Percentiles rank a stretch among this genome's conserved stretches.
These are phyloP conservation scores for Diarsia brunnea DNA, from an alignment of 2,888 invertebrate species.

Conservation along the genomic window DNA sequence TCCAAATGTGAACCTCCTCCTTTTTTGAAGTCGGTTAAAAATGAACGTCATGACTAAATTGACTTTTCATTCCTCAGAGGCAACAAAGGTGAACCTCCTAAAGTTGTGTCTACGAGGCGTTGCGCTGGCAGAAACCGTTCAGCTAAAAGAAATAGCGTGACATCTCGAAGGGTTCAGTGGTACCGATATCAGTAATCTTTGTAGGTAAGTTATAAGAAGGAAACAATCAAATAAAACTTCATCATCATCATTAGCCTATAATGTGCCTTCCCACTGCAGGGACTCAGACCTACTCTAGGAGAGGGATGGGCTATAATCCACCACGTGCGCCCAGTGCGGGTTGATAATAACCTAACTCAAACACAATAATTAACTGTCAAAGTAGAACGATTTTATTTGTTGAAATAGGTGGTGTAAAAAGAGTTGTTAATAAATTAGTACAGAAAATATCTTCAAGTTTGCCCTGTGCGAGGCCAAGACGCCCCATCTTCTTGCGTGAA, in stretches of 20 bases:
- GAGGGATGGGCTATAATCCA: no score
- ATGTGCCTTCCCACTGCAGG: no score
- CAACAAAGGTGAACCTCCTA: conserved; percentile 92
- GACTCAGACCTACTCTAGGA: no score
- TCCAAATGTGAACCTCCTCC: no score
- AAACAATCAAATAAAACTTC: neutral
- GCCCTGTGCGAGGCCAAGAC: neutral
- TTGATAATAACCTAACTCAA: no score
- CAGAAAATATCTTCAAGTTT: neutral
- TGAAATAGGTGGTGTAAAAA: no score
- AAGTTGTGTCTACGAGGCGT: conserved; percentile 93
- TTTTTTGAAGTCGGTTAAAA: no score
- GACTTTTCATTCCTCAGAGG: conserved; percentile 85
- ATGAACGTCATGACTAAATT: neutral
- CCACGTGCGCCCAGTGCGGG: no score
- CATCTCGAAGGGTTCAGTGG: conserved; percentile 96
- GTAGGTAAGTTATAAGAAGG: conserved; percentile 90
- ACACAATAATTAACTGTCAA: neutral
- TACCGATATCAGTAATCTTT: conserved; percentile 97
- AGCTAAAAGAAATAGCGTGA: conserved; percentile 91
- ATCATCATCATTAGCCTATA: neutral
- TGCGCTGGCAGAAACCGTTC: conserved; percentile 91
- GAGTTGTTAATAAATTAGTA: neutral
- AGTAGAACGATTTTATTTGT: neutral
- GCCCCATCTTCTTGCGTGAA: neutral